Conservation (phyloP, 2,888 invertebrate genomes). For the Lochmaea capreae region DNA sequence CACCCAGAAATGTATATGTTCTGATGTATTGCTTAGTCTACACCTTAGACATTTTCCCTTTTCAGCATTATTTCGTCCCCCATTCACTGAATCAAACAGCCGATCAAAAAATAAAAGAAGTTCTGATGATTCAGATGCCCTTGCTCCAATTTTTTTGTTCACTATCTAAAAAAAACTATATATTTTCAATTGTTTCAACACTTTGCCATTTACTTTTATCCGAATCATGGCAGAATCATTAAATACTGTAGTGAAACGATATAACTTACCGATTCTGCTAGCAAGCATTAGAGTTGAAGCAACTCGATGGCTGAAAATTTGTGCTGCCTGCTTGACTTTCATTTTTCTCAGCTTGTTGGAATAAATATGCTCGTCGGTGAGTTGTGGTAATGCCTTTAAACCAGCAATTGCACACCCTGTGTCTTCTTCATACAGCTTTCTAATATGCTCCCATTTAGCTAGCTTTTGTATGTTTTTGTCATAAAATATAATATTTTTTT, state of each 20-base stretch:
- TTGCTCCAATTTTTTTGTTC: too few species aligned
- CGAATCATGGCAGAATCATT: too few species aligned
- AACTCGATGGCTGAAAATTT: constrained; percentile 18
- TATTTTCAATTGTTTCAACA: too few species aligned
- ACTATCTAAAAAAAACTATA: too few species aligned
- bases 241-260: too few species aligned
- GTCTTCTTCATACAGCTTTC: constrained; percentile 13
- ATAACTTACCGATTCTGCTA: constrained; percentile 8
- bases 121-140: too few species aligned
- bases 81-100: constrained; percentile 1
- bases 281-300: constrained; percentile 8
- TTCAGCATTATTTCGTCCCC: background rate
- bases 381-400: background rate
- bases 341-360: constrained; percentile 6
- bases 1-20: background rate
- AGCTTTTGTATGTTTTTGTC: constrained; percentile 9
- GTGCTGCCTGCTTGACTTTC: constrained; percentile 14
- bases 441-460: constrained; percentile 40
- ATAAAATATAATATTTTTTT: constrained; percentile 21
- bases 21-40: background rate
- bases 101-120: background rate
- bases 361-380: constrained; percentile 12
- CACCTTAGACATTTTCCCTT: background rate
- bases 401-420: background rate
- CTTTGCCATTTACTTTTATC: too few species aligned